Evolutionary conservation across 2,888 invertebrate species (phyloP), one percentile per base, ranked within the genome.

Genomic region (Phyto melanocephala): DNA sequence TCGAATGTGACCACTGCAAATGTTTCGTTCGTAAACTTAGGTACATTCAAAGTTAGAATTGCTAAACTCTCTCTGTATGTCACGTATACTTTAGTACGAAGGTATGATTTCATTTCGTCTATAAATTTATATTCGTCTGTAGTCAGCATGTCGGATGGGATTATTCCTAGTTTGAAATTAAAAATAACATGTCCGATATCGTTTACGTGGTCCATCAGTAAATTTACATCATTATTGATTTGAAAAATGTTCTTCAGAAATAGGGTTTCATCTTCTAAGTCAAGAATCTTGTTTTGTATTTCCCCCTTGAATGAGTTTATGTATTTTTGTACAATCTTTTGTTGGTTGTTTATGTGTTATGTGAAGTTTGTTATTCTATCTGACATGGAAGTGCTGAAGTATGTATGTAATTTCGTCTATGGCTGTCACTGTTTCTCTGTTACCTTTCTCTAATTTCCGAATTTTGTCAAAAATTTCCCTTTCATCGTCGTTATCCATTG

Each of bases 1-100:
- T 75, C 75, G 24, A 7, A 40, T 10, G 40, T 13, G 2, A 40
- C 40, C 40, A 10, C 40, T 13, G 40, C 6, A 81, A 84, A 42
- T 63, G 84, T 1, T 5, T 50, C 83, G 10, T 52, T 54, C 33
- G 83, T 67, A 58, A 72, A 79, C 50, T 72, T 77, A 72, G 56
- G 52, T 20, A 68, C 33, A n/a, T 17, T 40, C 11, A 72, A 47
- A 60, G 70, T 75, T 20, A 84, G 75, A 56, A 50, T 42, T 42
- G 78, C 79, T 37, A 85, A 40, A 28, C 84, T 77, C 28, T 75
- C 76, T 52, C 15, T 47, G 17, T 47, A 47, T 6, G 45, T 17
- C 15, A 47, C 45, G 10, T 15, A 47, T 6, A 47, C 45, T 10
- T 47, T 47, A 10, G 45, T 60, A n/a, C 11, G n/a, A n/a, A n/a